phyloP scores from a whole-genome alignment of 2,797 vertebrate species.

The Enteromius fasciolatus region DNA sequence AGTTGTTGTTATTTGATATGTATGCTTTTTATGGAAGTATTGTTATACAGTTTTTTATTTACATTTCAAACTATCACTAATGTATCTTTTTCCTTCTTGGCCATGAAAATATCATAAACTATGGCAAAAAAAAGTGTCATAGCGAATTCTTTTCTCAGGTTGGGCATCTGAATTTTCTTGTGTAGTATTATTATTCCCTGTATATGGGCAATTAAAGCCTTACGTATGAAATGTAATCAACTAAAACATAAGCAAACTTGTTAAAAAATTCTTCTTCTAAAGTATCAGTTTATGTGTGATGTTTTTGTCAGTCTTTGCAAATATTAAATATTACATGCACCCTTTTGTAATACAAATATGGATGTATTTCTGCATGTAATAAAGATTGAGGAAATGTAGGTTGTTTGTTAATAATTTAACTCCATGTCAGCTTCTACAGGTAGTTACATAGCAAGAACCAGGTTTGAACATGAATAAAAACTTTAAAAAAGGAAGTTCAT shows the following conservation, averaged over 20 bases:
- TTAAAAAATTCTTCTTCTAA: background rate
- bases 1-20: background rate
- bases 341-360: background rate
- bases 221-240: background rate
- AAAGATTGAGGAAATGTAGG: background rate
- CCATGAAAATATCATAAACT: background rate
- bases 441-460: background rate
- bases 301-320: background rate
- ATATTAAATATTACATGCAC: background rate
- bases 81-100: background rate
- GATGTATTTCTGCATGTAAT: background rate
- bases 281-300: too few species aligned
- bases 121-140: background rate
- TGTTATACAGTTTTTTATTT: background rate
- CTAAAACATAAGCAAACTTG: background rate
- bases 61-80: background rate
- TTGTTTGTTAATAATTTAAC: background rate
- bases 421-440: background rate
- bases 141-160: background rate
- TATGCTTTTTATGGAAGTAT: background rate
- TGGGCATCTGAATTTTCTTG: too few species aligned
- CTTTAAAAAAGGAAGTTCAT: background rate
- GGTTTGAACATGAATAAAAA: background rate
- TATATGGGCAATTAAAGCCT: background rate
- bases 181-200: background rate